Evolutionary conservation across 2,888 invertebrate species (phyloP), one percentile per base, ranked within the genome.

Genomic region (Zygaena filipendulae): DNA sequence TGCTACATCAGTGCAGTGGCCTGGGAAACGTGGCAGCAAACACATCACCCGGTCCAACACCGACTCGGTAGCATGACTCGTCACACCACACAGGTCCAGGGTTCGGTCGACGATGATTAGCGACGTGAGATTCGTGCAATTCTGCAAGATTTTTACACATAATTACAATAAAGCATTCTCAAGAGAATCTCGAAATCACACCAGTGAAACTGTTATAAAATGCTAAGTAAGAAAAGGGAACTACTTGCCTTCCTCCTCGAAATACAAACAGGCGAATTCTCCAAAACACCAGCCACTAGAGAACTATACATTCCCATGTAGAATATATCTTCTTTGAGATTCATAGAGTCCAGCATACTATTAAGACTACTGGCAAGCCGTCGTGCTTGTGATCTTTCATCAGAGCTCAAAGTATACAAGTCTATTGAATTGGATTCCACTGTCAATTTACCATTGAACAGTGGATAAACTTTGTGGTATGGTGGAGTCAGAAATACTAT

Each of bases 261-360:
- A 16, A 71, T 47, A 30, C 81, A 83, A 12, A 82, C 72, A 7
- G 82, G 77, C 11, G 82, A 81, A 46, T 80, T 74, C 42, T 85
- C 85, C 37, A 87, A 52, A 20, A 84, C 82, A 8, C 82, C 77
- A 33, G 84, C 84, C 11, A 88, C 49, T 21, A 85, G 61, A 8
- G 83, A 81, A 48, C 88, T 87, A 23, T 83, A 82, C 13, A 77
- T 68, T 3, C 89, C 89, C 46, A 88, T 58, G 26, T 82, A 83
- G 46, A 81, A 88, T 12, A 87, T 67, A 48, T 88, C 88, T 43
- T 88, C 87, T 35, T 79, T 82, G 4, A 84, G 70, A 40, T 84
- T 81, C 58, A 87, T 70, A 9, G 82, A 77, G 14, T 84, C 79
- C 35, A 86, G 47, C 51, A 85, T 52, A 32, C 75, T 81, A 36